Percentiles rank a stretch among this genome's conserved stretches.
Evolutionary conservation across 1,140 invertebrate genomes (phyloP).

Genomic region (Bombus waltoni): DNA sequence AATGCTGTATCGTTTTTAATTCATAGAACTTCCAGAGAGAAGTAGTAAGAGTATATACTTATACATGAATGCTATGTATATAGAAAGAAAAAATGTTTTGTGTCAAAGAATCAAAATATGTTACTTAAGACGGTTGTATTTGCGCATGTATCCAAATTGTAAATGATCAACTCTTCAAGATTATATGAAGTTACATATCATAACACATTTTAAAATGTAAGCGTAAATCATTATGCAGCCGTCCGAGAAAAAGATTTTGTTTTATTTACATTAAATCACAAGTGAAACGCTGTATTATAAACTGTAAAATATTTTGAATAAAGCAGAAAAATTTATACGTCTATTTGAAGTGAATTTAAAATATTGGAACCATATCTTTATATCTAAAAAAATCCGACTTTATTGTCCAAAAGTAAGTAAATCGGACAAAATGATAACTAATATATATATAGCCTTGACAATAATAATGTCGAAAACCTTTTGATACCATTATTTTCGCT

Average conservation of each 20-base stretch:
- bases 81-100: neutral
- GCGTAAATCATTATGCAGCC: conserved; percentile 18
- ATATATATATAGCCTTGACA: neutral
- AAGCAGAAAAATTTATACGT: conserved; percentile 11
- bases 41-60: no score
- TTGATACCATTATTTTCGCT: neutral
- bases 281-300: conserved; percentile 15
- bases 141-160: neutral
- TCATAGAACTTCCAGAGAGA: neutral
- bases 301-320: conserved; percentile 46
- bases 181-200: neutral
- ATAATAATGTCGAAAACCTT: no score
- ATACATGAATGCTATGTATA: neutral
- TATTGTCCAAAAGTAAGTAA: neutral
- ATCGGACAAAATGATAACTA: neutral
- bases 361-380: neutral
- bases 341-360: neutral
- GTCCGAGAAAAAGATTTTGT: neutral
- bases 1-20: neutral
- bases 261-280: conserved; percentile 13
- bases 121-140: conserved; percentile 38
- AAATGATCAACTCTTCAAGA: neutral
- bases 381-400: neutral
- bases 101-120: neutral
- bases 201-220: neutral